Evolutionary conservation across 2,888 invertebrate species (phyloP), one percentile per base, ranked within the genome.

Genomic region (Deroplatys truncata): DNA sequence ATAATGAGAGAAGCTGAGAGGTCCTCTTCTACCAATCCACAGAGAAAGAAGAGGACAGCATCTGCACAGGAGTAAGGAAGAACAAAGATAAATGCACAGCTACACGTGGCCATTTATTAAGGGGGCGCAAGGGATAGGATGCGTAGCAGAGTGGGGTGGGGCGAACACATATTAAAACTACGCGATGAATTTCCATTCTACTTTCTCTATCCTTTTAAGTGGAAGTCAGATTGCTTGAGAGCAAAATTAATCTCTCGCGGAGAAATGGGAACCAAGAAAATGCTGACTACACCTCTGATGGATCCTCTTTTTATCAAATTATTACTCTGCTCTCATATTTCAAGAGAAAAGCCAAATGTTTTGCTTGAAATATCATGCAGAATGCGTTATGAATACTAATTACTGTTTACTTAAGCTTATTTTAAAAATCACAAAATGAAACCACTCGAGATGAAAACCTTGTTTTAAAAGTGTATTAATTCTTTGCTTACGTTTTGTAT

Each of bases 61-160:
- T 2, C 56, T 72, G 16, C 16, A 56, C 16, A 16, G 25, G 56
- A 20, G 25, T 20, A 72, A 72, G 56, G 56, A 72, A 72, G 56
- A 72, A 20, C 20, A 72, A 49, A 56, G 86, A 86, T 86, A 31
- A 86, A 86, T 82, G 82, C 29, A 86, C 31, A 82, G 72, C 72
- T 86, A 86, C 86, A 86, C 20, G 86, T 28, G 72, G 29, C 56
- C 86, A 86, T 72, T 86, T 86, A 86, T 86, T 82, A 31, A 86
- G 31, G 82, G 15, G 86, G 28, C 28, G 28, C 49, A 86, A 25
- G 28, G 20, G 86, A 25, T 56, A 49, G 86, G 86, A 56, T 43
- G 43, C 86, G 49, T 86, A 49, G n/a, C 28, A 56, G 25, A 72
- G 72, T 28, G 49, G 85, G 85, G 35, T 31, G 35, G 49, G 49